These are phyloP conservation scores for Catharus fuscescens DNA, from an alignment of 2,113 vertebrate species.

Conservation along the genomic window DNA sequence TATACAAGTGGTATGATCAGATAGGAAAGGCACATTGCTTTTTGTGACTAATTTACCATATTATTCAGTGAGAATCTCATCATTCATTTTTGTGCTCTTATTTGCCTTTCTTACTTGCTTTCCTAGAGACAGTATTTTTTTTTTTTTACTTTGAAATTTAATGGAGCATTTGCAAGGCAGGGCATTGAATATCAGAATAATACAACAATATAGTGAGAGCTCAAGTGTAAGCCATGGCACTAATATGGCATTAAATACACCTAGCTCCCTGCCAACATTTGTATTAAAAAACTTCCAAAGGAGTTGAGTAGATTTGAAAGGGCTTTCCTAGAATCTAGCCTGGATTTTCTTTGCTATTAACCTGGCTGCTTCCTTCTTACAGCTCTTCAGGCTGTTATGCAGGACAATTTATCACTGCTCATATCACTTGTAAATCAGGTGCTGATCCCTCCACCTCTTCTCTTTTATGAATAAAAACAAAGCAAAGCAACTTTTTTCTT, in stretches of 20 bases:
- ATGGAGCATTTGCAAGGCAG: neutral
- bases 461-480: neutral
- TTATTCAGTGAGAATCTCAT: neutral
- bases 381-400: neutral
- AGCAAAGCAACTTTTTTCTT: neutral
- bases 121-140: neutral
- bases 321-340: neutral
- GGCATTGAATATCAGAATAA: neutral
- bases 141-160: neutral
- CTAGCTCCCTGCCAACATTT: neutral
- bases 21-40: neutral
- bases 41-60: neutral
- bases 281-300: neutral
- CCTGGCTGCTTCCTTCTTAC: neutral
- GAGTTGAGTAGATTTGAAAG: neutral
- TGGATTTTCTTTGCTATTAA: neutral
- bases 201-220: neutral
- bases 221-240: neutral
- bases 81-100: neutral
- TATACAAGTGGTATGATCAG: neutral
- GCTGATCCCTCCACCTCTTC: fast-evolving
- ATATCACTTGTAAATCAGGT: neutral
- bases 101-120: neutral
- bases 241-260: neutral
- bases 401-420: neutral